Evolutionary conservation across 2,888 invertebrate species (phyloP).

Genomic region (Drosophila barbarae): DNA sequence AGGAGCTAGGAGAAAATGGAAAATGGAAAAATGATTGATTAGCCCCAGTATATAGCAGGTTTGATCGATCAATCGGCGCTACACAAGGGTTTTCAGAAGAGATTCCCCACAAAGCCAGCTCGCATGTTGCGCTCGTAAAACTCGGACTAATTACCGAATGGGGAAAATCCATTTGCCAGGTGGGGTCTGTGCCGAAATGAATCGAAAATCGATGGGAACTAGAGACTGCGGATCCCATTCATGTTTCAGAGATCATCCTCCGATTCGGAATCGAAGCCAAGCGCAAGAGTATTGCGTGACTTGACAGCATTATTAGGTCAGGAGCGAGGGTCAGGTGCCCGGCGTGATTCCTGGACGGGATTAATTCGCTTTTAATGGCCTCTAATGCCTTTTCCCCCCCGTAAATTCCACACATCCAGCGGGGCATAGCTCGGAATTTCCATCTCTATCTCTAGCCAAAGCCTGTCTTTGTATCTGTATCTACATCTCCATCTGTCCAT

Average conservation of each 20-base stretch:
- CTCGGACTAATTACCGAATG: conserved; percentile 56
- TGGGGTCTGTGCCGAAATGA: conserved; percentile 7
- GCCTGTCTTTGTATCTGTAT: not conserved
- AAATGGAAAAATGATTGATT: conserved; percentile 69
- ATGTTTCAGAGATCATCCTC: conserved; percentile 3
- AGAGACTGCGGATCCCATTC: conserved; percentile 29
- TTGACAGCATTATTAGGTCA: conserved; percentile 62
- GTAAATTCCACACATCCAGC: conserved; percentile 49
- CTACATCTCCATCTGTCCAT: not conserved
- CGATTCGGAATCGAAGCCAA: not conserved
- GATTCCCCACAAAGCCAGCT: not conserved
- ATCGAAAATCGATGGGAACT: conserved; percentile 15
- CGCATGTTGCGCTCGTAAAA: conserved; percentile 43
- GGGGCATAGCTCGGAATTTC: not conserved
- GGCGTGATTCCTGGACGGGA: conserved; percentile 13
- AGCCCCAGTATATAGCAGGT: conserved; percentile 50
- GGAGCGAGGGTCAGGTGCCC: conserved; percentile 19
- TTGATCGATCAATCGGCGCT: conserved; percentile 74
- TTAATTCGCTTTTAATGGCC: conserved; percentile 61
- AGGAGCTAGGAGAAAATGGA: conserved; percentile 39
- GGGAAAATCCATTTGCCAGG: conserved; percentile 43
- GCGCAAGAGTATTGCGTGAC: conserved; percentile 49
- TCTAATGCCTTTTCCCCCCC: conserved; percentile 58
- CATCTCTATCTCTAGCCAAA: not conserved
- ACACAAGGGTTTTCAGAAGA: not conserved